These are phyloP conservation scores for Loripinus fragilis DNA, from an alignment of 2,888 invertebrate genomes.

Conservation along the genomic window DNA sequence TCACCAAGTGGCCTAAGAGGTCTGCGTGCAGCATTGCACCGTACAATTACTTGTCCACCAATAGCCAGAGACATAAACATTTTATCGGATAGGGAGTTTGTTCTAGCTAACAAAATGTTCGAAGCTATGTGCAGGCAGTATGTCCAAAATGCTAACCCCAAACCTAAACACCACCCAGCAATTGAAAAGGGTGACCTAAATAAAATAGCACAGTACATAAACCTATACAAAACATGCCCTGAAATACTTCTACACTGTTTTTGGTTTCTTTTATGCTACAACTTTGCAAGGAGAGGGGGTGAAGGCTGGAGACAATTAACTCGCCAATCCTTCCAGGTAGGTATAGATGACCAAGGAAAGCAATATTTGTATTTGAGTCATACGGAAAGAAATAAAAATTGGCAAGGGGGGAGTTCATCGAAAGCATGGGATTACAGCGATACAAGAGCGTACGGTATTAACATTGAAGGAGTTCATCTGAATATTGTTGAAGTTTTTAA, in stretches of 20 bases:
- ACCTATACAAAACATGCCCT: neutral
- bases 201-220: neutral
- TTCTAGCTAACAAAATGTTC: neutral
- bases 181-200: neutral
- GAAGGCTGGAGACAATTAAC: neutral
- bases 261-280: neutral
- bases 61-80: neutral
- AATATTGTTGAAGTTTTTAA: constrained; percentile 23
- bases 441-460: constrained; percentile 12
- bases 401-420: constrained; percentile 14
- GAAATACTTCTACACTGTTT: neutral
- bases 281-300: neutral
- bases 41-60: neutral
- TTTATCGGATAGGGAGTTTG: neutral
- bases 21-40: neutral
- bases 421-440: constrained; percentile 32
- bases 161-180: neutral
- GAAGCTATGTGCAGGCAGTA: neutral
- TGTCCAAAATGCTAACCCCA: neutral
- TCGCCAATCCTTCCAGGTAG: neutral
- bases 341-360: constrained; percentile 17
- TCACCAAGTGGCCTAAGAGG: neutral
- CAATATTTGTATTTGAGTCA: constrained; percentile 1
- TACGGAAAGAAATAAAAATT: constrained; percentile 20
- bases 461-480: neutral